Conservation (phyloP, 2,113 vertebrate genomes). For the Gambusia holbrooki region DNA sequence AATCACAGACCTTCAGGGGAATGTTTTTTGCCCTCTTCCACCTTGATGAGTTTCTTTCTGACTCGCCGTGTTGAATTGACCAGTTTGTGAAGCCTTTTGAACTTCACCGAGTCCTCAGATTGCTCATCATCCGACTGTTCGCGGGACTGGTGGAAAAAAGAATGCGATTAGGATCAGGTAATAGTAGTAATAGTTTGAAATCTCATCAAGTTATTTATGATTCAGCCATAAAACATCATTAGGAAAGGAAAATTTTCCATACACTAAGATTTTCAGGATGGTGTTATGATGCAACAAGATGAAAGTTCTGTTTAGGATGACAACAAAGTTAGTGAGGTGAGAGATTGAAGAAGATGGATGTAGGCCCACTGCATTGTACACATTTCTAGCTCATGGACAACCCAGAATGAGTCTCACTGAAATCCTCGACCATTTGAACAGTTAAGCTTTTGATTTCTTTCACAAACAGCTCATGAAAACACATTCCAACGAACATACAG, state of each 20-base stretch:
- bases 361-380: conserved; percentile 32
- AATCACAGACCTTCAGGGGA: conserved; percentile 86
- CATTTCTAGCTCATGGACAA: conserved; percentile 25
- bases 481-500: conserved; percentile 10
- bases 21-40: conserved; percentile 95
- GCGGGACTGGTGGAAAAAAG: conserved; percentile 84
- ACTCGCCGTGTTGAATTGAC: conserved; percentile 97
- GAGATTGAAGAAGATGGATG: conserved; percentile 39
- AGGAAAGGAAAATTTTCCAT: background rate
- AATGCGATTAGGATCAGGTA: conserved; percentile 20
- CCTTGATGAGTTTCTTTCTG: conserved; percentile 95
- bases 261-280: background rate
- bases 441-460: conserved; percentile 4
- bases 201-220: background rate
- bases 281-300: conserved; percentile 16
- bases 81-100: conserved; percentile 96
- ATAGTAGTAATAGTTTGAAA: conserved; percentile 8
- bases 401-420: conserved; percentile 16
- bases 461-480: conserved; percentile 8
- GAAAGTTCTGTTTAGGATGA: conserved; percentile 48
- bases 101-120: conserved; percentile 94
- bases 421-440: conserved; percentile 1
- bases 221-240: background rate
- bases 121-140: conserved; percentile 98
- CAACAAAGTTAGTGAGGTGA: conserved; percentile 73